A percentile compares a stretch with the other conserved stretches of the same genome.
Conservation (phyloP, 2,797 vertebrate species). For the Martes flavigula region DNA sequence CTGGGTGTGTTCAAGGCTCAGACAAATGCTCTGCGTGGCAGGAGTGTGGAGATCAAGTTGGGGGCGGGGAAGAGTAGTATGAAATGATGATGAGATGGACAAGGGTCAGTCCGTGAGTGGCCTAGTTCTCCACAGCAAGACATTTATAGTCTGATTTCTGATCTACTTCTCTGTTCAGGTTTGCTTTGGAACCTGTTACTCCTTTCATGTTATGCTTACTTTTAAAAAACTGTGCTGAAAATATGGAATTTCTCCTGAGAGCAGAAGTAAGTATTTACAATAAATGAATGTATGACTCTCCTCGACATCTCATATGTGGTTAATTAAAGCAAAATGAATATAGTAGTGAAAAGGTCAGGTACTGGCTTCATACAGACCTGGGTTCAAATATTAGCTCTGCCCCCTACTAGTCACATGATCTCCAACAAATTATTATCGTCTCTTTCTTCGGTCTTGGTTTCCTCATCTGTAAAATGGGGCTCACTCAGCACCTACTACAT, state of each 20-base stretch:
- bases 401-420: not conserved
- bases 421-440: not conserved
- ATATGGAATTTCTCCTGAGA: not conserved
- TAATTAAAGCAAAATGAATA: not conserved
- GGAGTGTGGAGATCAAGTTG: not conserved
- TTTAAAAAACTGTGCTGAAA: not conserved
- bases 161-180: not conserved
- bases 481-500: not conserved
- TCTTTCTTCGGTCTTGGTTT: not conserved
- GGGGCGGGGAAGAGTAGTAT: fast-evolving
- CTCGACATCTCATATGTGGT: not conserved
- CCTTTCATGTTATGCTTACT: not conserved
- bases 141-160: not conserved
- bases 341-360: not conserved
- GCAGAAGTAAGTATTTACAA: not conserved
- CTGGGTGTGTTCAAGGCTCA: not conserved
- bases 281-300: not conserved
- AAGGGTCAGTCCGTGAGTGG: fast-evolving
- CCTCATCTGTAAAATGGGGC: not conserved
- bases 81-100: not conserved
- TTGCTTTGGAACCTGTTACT: not conserved
- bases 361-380: not conserved
- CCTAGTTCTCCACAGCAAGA: not conserved
- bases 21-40: not conserved
- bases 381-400: not conserved